Evolutionary conservation across 1,140 invertebrate species (phyloP), one percentile per base, ranked within the genome.

Genomic region (Mylabris phalerata): DNA sequence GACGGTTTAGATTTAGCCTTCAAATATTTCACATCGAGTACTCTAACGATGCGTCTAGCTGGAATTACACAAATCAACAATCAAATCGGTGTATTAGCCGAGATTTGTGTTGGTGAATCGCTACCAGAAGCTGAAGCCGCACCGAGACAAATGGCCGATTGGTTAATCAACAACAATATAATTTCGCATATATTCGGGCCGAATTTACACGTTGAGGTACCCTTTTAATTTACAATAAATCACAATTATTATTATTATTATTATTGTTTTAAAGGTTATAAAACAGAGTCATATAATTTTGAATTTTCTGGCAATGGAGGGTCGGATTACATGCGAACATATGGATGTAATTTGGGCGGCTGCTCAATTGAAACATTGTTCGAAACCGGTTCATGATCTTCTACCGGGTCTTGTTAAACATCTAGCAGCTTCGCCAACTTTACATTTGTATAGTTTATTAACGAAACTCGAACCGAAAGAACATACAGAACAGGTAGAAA

Each of bases 181-280:
- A 90, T 97, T 64, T 88, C 93, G 67, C 92, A 96, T 71, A 86
- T 97, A 41, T 98, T 96, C 79, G 93, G 93, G 40, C 94, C 93
- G 45, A 97, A 97, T 80, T 78, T 96, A 51, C 94, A 97, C 77
- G 92, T 95, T 38, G 93, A 96, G 79, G 87, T 91, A 73, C 7
- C 19, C 1, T 19, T 19, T 19, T 19, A 19, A 19, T 77, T 63
- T 48, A 10, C 9, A 25, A 19, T 48, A 19, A 48, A 48, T 13
- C 19, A 48, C 19, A 40, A 42, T 19, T 19, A 19, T 2, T 19
- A 19, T 19, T 19, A 19, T 2, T 19, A 19, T 19, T 19, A 19
- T 19, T 19, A 19, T 19, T 19, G 19, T 19, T 19, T 19, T 19
- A 19, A 19, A 88, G 85, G 87, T 93, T 10, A 92, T 97, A 32